These are phyloP conservation scores for Calyptommatus sinebrachiatus DNA, from an alignment of 2,113 vertebrate genomes.

Conservation along the genomic window DNA sequence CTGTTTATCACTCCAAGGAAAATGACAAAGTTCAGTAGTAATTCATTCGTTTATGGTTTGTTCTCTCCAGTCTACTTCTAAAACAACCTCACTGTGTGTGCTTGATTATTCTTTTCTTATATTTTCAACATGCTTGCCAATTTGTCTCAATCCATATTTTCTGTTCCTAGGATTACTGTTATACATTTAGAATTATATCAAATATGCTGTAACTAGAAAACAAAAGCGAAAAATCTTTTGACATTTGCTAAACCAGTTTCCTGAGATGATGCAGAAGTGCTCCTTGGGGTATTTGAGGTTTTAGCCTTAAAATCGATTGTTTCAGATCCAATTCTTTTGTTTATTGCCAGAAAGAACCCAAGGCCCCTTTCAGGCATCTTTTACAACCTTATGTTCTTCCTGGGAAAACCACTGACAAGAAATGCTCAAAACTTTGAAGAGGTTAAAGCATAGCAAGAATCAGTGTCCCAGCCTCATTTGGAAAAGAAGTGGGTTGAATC, in stretches of 20 bases:
- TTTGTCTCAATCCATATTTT: too few relatives aligned
- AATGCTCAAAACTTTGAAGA: neutral
- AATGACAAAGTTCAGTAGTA: too few relatives aligned
- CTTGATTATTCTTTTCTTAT: too few relatives aligned
- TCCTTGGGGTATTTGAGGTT: neutral
- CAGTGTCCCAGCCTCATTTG: neutral
- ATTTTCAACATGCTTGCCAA: too few relatives aligned
- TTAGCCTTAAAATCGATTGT: neutral
- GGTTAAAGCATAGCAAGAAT: neutral
- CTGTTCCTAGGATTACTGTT: too few relatives aligned
- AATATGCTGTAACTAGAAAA: too few relatives aligned
- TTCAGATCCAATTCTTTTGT: conserved; percentile 2
- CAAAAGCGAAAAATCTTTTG: neutral
- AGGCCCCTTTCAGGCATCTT: neutral
- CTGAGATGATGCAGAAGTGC: neutral
- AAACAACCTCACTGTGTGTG: too few relatives aligned
- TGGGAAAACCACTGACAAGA: conserved; percentile 9
- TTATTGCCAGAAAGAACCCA: neutral
- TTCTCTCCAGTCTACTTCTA: too few relatives aligned
- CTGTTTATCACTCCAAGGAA: too few relatives aligned
- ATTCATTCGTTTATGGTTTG: too few relatives aligned
- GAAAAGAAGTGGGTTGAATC: neutral
- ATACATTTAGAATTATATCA: too few relatives aligned
- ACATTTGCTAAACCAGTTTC: neutral
- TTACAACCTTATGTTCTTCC: neutral